These are phyloP conservation scores for Tupaia chinensis DNA, from an alignment of 2,113 vertebrate genomes.

Conservation along the genomic window DNA sequence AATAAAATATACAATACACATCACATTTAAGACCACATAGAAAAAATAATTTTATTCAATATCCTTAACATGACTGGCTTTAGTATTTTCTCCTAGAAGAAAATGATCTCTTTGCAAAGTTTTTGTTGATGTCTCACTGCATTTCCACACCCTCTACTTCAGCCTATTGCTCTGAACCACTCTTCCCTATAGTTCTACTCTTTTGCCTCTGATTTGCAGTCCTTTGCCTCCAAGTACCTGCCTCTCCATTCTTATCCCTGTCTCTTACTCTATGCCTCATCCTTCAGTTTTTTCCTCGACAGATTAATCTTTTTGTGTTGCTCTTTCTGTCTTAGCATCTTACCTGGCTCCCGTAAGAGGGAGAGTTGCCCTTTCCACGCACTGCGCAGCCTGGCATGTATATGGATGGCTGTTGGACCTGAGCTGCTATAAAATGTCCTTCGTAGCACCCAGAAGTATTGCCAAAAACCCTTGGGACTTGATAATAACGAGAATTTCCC, in stretches of 20 bases:
- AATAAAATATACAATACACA: neutral
- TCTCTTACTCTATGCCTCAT: neutral
- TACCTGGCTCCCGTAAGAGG: conserved; percentile 47
- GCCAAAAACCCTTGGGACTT: neutral
- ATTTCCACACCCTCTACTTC: neutral
- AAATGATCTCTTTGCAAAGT: neutral
- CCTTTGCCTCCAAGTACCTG: neutral
- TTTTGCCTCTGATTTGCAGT: neutral
- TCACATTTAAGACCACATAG: neutral
- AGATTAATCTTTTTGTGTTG: neutral
- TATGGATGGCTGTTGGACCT: neutral
- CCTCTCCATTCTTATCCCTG: neutral
- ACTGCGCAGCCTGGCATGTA: neutral
- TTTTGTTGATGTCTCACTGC: neutral
- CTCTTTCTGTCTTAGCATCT: neutral
- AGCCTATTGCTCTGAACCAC: neutral
- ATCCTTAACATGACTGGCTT: neutral
- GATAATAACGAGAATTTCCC: neutral
- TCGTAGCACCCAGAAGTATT: neutral
- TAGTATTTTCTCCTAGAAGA: conserved; percentile 1
- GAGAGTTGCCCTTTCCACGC: neutral
- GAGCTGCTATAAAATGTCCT: neutral
- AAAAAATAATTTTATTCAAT: neutral
- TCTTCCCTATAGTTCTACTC: neutral
- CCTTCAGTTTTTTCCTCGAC: neutral